Percentiles rank a stretch among this genome's conserved stretches.
Evolutionary conservation across 2,888 invertebrate species (phyloP).

Genomic region (Synanthedon andrenaeformis): DNA sequence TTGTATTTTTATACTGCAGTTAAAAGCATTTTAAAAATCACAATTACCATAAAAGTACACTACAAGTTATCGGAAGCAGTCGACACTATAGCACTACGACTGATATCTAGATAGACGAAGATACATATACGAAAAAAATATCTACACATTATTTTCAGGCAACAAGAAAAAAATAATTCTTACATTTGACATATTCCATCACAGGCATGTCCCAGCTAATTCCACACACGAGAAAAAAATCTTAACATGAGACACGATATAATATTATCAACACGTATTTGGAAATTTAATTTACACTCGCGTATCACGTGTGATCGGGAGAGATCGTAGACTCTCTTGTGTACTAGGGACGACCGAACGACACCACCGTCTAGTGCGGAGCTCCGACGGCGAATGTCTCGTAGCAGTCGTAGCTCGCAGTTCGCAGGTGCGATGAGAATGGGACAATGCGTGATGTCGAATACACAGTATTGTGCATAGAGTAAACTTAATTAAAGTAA

Average conservation of each 20-base stretch:
- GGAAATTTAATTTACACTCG: conserved; percentile 13
- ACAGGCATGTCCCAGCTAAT: conserved; percentile 21
- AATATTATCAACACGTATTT: conserved; percentile 33
- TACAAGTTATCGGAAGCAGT: no score
- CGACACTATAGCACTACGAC: no score
- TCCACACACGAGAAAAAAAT: conserved; percentile 32
- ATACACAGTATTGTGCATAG: no score
- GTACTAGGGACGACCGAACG: conserved; percentile 3
- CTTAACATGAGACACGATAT: conserved; percentile 40
- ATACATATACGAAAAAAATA: no score
- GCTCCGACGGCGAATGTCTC: not conserved
- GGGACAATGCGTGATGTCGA: not conserved
- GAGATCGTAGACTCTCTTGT: conserved; percentile 11
- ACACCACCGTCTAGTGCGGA: not conserved
- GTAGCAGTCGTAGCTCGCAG: not conserved
- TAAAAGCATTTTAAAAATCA: no score
- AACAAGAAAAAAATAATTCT: conserved; percentile 36
- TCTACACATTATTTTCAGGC: no score
- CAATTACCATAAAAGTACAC: no score
- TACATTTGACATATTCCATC: conserved; percentile 41
- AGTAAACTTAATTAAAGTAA: no score
- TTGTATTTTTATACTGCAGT: no score
- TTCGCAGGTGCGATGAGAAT: not conserved
- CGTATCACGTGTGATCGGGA: conserved; percentile 24
- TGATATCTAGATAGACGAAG: no score